Evolutionary conservation across 2,113 vertebrate genomes (phyloP).

Genomic region (Calidris pygmaea): DNA sequence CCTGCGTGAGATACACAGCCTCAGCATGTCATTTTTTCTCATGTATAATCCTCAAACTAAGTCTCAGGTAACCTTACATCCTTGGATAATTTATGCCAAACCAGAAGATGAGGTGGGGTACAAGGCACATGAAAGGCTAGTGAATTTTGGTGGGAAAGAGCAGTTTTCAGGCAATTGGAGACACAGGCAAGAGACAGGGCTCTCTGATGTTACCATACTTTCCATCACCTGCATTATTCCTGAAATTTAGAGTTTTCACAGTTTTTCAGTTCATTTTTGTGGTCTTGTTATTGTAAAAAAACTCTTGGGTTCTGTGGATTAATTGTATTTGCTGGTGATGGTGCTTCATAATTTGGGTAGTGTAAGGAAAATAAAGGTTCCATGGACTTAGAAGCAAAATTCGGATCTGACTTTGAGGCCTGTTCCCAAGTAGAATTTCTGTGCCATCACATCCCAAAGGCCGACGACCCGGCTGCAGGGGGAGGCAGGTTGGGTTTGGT

Average conservation of each 20-base stretch:
- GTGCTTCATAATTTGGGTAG: neutral
- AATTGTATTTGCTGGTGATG: neutral
- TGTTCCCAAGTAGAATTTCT: neutral
- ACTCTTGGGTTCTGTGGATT: neutral
- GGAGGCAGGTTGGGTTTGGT: neutral
- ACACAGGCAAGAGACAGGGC: neutral
- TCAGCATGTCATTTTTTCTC: fast-evolving
- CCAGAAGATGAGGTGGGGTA: neutral
- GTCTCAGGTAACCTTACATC: neutral
- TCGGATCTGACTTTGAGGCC: neutral
- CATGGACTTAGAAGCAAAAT: neutral
- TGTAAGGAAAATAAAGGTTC: fast-evolving
- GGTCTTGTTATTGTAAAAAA: neutral
- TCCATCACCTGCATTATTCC: neutral
- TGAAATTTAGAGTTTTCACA: neutral
- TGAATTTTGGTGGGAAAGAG: neutral
- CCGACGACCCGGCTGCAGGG: neutral
- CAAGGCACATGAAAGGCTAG: neutral
- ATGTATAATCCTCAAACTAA: neutral
- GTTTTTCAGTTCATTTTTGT: fast-evolving
- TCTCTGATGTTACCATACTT: neutral
- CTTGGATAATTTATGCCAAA: fast-evolving
- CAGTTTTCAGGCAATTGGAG: neutral
- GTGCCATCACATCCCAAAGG: neutral
- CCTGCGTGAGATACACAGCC: neutral